A percentile compares a stretch with the other conserved stretches of the same genome.
These are phyloP conservation scores for Oppia nitens DNA, from an alignment of 1,140 invertebrate species.

Conservation along the genomic window DNA sequence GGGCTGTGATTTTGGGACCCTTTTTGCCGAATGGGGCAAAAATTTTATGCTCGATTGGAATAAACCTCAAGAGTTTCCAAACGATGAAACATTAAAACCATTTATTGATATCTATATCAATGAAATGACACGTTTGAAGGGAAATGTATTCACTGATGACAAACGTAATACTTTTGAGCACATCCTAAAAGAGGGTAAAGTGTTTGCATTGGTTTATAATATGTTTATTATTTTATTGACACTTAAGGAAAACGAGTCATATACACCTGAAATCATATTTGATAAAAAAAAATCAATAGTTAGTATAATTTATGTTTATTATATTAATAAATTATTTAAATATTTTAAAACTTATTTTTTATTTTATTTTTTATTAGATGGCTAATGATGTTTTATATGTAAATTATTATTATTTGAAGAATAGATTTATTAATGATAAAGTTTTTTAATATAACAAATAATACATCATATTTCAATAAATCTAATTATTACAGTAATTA, in stretches of 20 bases:
- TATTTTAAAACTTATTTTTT: no score
- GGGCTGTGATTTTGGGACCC: neutral
- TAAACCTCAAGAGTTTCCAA: neutral
- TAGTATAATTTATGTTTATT: no score
- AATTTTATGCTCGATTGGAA: neutral
- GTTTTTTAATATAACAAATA: no score
- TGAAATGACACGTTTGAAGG: neutral
- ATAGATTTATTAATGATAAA: no score
- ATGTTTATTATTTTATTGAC: neutral
- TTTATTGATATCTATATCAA: neutral
- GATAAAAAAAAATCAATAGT: neutral
- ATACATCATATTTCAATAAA: no score
- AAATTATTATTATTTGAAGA: no score
- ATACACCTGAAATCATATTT: neutral
- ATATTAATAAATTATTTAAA: no score
- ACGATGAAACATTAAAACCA: neutral
- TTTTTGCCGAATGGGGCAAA: neutral
- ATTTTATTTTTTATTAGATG: no score
- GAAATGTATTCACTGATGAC: neutral
- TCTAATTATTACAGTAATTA: no score
- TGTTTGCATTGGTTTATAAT: neutral
- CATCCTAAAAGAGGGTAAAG: neutral
- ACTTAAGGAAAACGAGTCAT: neutral
- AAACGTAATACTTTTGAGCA: neutral
- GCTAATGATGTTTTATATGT: no score